phyloP scores from a whole-genome alignment of 2,888 invertebrate species.

The Bugulina stolonifera region DNA sequence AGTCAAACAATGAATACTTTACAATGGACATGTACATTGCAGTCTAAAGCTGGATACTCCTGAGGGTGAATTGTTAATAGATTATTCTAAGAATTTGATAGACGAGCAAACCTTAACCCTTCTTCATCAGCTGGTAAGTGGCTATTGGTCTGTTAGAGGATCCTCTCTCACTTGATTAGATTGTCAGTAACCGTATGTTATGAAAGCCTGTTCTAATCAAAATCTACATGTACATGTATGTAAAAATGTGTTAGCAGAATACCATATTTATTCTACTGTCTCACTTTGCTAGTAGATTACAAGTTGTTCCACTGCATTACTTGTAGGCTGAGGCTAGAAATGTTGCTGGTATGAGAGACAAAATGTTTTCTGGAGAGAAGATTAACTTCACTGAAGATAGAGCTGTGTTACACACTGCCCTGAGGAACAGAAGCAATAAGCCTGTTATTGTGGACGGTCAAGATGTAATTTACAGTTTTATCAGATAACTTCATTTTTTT shows the following conservation, averaged over 20 bases:
- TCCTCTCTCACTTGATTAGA: no score
- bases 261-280: background rate
- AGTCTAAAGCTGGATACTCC: slow-evolving; percentile 73
- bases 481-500: no score
- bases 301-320: background rate
- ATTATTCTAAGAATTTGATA: slow-evolving; percentile 93
- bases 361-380: slow-evolving; percentile 86
- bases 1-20: no score
- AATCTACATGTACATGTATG: no score
- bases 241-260: no score
- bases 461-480: slow-evolving; percentile 61
- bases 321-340: slow-evolving; percentile 65
- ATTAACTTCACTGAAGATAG: slow-evolving; percentile 97
- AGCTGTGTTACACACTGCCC: slow-evolving; percentile 87
- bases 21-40: slow-evolving; percentile 31
- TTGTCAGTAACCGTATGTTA: no score
- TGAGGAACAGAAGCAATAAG: slow-evolving; percentile 75
- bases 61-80: slow-evolving; percentile 85
- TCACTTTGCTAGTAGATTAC: background rate
- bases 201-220: no score
- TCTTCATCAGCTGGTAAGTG: slow-evolving; percentile 72
- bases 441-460: slow-evolving; percentile 76
- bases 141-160: no score
- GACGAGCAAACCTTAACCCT: slow-evolving; percentile 69
- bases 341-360: slow-evolving; percentile 77